Conservation (phyloP, 2,888 invertebrate genomes). For the Melipona beecheii region DNA sequence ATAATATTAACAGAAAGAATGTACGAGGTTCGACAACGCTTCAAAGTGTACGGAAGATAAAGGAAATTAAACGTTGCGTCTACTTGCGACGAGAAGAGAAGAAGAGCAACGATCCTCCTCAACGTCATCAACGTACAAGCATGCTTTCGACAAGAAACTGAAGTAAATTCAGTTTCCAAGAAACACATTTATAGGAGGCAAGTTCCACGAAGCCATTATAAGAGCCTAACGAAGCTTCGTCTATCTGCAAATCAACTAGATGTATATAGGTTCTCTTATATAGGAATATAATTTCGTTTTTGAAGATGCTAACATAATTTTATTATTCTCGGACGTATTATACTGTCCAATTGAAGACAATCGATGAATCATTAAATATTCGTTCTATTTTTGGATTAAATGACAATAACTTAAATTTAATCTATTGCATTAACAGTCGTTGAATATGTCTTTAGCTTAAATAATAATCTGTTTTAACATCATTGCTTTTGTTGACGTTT, state of each 20-base stretch:
- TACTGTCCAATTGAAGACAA: too few species aligned
- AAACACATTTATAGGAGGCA: slow-evolving; percentile 28
- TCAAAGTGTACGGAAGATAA: not conserved
- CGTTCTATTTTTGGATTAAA: too few species aligned
- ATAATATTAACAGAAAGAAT: not conserved
- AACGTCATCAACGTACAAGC: slow-evolving; percentile 5
- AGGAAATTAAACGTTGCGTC: slow-evolving; percentile 36
- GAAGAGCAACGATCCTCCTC: slow-evolving; percentile 28
- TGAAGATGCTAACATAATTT: slow-evolving; percentile 23
- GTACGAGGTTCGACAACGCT: not conserved
- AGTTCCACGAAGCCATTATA: slow-evolving; percentile 39
- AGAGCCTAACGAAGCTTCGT: slow-evolving; percentile 6
- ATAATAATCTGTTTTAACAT: too few species aligned
- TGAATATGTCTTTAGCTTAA: too few species aligned
- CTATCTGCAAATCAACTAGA: slow-evolving; percentile 28
- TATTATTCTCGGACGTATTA: slow-evolving; percentile 27
- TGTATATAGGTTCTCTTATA: not conserved
- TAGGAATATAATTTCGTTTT: slow-evolving; percentile 18
- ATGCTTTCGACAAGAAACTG: slow-evolving; percentile 47
- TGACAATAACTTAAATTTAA: too few species aligned
- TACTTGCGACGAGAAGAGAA: not conserved
- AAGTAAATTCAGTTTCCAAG: slow-evolving; percentile 42
- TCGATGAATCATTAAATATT: not conserved
- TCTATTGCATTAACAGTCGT: too few species aligned
- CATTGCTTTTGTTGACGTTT: too few species aligned